phyloP scores from a whole-genome alignment of 2,888 invertebrate species.

The Nephrotoma flavescens region DNA sequence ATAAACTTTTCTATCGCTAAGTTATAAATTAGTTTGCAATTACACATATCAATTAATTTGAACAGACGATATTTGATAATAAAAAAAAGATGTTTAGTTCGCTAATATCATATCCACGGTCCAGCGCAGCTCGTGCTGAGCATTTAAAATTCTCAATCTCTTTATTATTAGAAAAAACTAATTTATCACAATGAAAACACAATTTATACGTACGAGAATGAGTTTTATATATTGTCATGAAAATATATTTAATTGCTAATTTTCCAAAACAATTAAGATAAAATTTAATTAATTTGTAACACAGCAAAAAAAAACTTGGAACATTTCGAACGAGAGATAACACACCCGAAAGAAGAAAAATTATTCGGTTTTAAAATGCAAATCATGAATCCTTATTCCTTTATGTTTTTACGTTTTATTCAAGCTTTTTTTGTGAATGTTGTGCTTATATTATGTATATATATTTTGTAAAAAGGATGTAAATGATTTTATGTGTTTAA shows the following conservation, averaged over 20 bases:
- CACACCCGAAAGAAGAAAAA: neutral
- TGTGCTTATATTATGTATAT: neutral
- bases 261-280: neutral
- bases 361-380: neutral
- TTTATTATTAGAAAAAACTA: neutral
- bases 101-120: no score
- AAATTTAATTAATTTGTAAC: neutral
- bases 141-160: neutral
- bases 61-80: no score
- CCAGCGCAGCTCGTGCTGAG: neutral
- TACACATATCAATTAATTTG: no score
- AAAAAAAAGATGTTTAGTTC: no score
- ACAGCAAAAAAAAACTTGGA: neutral
- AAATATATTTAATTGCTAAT: neutral
- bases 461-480: neutral
- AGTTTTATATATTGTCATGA: neutral
- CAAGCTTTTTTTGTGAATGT: neutral
- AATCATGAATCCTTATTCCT: neutral
- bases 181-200: neutral
- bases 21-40: no score
- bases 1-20: no score
- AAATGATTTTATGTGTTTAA: neutral
- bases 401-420: neutral
- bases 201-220: neutral
- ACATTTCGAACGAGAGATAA: neutral